phyloP scores from a whole-genome alignment of 2,888 invertebrate genomes.

The Sicus ferrugineus region DNA sequence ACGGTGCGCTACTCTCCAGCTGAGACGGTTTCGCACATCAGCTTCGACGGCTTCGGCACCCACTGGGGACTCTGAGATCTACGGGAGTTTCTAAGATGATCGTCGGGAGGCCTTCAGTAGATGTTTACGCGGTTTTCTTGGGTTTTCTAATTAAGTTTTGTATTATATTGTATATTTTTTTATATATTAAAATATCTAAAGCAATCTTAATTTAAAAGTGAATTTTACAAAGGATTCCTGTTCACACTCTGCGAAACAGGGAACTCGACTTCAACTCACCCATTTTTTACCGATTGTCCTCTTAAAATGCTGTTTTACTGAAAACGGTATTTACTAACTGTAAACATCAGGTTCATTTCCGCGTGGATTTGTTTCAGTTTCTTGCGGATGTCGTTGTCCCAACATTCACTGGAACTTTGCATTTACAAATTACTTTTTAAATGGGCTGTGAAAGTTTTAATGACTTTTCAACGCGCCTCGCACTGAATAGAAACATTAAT shows the following conservation, averaged over 20 bases:
- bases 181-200: too few species aligned
- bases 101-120: neutral
- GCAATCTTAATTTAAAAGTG: too few species aligned
- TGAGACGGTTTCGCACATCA: conserved; percentile 71
- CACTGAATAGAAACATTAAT: conserved; percentile 28
- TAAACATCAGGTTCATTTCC: neutral
- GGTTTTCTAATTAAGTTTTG: neutral
- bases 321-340: neutral
- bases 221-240: too few species aligned
- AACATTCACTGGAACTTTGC: conserved; percentile 44
- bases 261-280: too few species aligned
- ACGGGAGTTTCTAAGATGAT: neutral
- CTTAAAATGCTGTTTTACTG: too few species aligned
- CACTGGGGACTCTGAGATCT: conserved; percentile 70
- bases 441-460: conserved; percentile 65
- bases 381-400: neutral
- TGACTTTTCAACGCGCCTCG: conserved; percentile 58
- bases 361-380: neutral
- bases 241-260: too few species aligned
- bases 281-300: too few species aligned
- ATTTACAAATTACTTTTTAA: conserved; percentile 64
- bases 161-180: conserved; percentile 5
- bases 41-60: conserved; percentile 72
- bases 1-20: conserved; percentile 67
- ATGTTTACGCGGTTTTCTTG: conserved; percentile 7